phyloP scores from a whole-genome alignment of 2,113 vertebrate genomes.

The Dicentrarchus labrax region DNA sequence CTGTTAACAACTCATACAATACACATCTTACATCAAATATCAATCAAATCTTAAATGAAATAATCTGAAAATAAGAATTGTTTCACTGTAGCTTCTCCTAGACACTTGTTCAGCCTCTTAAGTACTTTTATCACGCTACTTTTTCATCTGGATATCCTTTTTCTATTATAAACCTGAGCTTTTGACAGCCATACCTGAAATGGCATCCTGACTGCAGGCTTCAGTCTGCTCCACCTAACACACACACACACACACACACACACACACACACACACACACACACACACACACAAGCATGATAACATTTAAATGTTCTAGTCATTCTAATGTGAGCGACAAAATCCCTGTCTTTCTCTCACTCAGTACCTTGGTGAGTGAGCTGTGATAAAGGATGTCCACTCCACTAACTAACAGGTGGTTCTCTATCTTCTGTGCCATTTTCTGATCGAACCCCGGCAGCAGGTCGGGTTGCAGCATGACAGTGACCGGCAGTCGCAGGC shows the following conservation, averaged over 20 bases:
- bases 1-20: no score
- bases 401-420: slow-evolving; percentile 88
- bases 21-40: no score
- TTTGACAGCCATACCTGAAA: slow-evolving; percentile 7
- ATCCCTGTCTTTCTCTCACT: neutral
- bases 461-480: slow-evolving; percentile 89
- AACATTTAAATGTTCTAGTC: no score
- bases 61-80: neutral
- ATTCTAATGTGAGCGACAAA: neutral
- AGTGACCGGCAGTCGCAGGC: slow-evolving; percentile 87
- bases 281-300: neutral
- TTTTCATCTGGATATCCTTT: neutral
- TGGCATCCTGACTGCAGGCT: slow-evolving; percentile 59
- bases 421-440: slow-evolving; percentile 87
- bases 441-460: slow-evolving; percentile 88
- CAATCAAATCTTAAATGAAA: no score
- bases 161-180: neutral
- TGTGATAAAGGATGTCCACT: slow-evolving; percentile 83
- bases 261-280: no score
- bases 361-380: slow-evolving; percentile 85
- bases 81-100: neutral
- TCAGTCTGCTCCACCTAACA: slow-evolving; percentile 84
- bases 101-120: neutral
- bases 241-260: neutral
- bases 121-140: neutral